A percentile compares a stretch with the other conserved stretches of the same genome.
phyloP scores from a whole-genome alignment of 53 echinoderm and acorn worm genomes.

The Hippasteria phrygiana region DNA sequence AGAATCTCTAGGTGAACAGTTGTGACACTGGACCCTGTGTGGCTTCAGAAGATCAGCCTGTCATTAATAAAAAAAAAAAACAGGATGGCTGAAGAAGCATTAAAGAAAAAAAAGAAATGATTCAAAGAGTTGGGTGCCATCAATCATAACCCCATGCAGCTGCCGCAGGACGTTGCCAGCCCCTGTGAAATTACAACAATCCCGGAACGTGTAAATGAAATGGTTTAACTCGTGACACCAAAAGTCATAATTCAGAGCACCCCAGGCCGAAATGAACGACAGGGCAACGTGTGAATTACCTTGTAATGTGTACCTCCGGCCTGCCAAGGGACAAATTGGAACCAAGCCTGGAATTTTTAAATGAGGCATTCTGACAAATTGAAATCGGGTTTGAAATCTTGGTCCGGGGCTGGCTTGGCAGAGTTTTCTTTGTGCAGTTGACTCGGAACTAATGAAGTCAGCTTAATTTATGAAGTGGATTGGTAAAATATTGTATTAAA shows the following conservation, averaged over 20 bases:
- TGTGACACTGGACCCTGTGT: too few relatives aligned
- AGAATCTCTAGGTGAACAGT: too few relatives aligned
- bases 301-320: slow-evolving; percentile 14
- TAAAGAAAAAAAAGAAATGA: not conserved
- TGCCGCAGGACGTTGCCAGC: slow-evolving; percentile 7
- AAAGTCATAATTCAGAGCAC: slow-evolving; percentile 33
- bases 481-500: not conserved
- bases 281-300: slow-evolving; percentile 24
- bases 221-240: slow-evolving; percentile 54
- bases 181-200: slow-evolving; percentile 4
- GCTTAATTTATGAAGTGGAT: not conserved
- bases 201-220: slow-evolving; percentile 50
- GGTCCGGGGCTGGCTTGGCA: not conserved
- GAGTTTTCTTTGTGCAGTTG: not conserved
- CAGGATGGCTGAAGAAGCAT: not conserved
- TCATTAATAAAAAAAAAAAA: not conserved
- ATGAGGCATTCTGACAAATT: slow-evolving; percentile 55
- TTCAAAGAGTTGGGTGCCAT: not conserved
- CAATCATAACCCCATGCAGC: slow-evolving; percentile 52
- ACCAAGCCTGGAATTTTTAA: slow-evolving; percentile 37
- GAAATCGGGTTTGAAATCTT: not conserved
- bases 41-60: too few relatives aligned
- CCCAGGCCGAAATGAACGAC: not conserved
- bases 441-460: not conserved
- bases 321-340: slow-evolving; percentile 51